Percentiles rank a stretch among this genome's conserved stretches.
Conservation (phyloP, 2,113 vertebrate genomes). For the Callospermophilus lateralis region DNA sequence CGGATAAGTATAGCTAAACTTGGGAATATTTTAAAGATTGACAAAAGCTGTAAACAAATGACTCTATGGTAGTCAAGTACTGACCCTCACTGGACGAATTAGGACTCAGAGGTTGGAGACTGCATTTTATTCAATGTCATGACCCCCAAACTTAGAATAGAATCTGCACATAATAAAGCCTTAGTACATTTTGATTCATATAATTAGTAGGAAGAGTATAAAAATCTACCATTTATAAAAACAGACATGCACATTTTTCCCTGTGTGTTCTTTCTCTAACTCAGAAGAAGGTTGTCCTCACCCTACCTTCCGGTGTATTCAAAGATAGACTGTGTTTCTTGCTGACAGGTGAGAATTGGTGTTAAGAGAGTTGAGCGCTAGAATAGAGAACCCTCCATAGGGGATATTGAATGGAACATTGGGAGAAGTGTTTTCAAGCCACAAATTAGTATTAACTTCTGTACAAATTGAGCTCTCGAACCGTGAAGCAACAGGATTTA, state of each 20-base stretch:
- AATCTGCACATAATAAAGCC: not conserved
- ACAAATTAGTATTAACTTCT: not conserved
- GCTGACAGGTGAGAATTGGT: not conserved
- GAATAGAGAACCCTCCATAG: not conserved
- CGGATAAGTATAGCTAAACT: not conserved
- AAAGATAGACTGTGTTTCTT: not conserved
- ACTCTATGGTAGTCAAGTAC: not conserved
- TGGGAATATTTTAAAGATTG: not conserved
- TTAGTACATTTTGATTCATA: not conserved
- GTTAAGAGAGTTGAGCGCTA: not conserved
- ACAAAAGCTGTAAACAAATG: not conserved
- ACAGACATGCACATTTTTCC: no score
- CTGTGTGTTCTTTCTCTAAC: not conserved
- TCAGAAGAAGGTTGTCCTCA: not conserved
- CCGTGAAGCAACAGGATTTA: not conserved
- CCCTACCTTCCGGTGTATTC: not conserved
- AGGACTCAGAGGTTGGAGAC: not conserved
- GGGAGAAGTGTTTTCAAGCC: slow-evolving; percentile 34
- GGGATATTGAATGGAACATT: not conserved
- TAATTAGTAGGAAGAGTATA: not conserved
- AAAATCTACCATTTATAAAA: not conserved
- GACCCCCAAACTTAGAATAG: not conserved
- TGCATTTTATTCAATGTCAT: not conserved
- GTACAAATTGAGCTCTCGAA: not conserved
- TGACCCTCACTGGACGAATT: not conserved